Evolutionary conservation across 2,113 vertebrate genomes (phyloP), one percentile per base, ranked within the genome.

Genomic region (Mola mola): DNA sequence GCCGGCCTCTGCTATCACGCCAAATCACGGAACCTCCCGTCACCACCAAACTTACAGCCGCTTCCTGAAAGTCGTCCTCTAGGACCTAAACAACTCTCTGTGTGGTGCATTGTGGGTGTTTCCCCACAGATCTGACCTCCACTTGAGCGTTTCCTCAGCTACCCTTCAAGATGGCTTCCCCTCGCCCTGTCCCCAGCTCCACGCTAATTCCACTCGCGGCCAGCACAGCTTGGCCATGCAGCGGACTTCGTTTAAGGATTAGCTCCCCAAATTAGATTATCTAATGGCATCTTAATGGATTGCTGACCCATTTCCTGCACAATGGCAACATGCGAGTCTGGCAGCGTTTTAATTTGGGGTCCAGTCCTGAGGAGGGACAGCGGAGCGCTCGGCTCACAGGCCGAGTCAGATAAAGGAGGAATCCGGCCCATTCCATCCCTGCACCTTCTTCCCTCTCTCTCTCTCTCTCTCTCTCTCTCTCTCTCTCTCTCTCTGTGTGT

Each of bases 281-380:
- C 94, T 96, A 95, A 97, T 96, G 95, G 95, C 93, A 97, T 97
- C 90, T 95, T 96, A 98, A 98, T 98, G 93, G 95, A 98, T 98
- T 94, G 93, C 95, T 96, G 94, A 96, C 94, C 95, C 93, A 95
- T 94, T 96, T 96, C 93, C 94, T 96, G 92, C 93, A 91, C 90
- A 92, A 95, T 91, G 93, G 93, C 93, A 94, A 92, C 88, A 93
- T 91, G 93, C 91, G 91, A 92, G 92, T 91, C 93, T 94, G 92
- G 92, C 88, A 92, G 90, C 88, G 91, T 94, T 94, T 94, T 91
- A 94, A 94, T 93, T 93, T 92, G 92, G 92, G 65, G 92, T 88
- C 57, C 46, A 60, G 72, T 28, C 44, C 63, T 58, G 83, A 52
- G 76, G 82, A 74, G 62, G 65, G 74, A 60, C 22, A 46, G 62